Base-by-base conservation (phyloP, 2,888 invertebrate species). In the Cantharis flavilabris region DNA sequence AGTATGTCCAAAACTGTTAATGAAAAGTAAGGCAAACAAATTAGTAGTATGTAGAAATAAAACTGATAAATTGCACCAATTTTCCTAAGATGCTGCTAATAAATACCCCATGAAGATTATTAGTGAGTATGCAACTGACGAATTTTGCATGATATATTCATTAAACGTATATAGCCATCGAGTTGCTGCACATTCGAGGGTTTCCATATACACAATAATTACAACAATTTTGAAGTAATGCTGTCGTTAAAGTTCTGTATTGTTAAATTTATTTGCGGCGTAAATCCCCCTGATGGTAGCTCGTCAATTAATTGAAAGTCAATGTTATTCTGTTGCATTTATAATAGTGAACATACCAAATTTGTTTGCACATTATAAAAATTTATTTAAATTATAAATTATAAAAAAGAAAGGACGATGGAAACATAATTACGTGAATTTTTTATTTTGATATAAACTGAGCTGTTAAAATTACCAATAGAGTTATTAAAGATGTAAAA, bases 401-500 rank as follows among this genome's bases (percentile, higher is more conserved):
- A 49, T n/a, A 49, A n/a, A 49, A 49, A 49, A n/a, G n/a, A n/a
- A 49, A n/a, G 7, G 9, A n/a, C 5, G 33, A 33, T 7, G 49
- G n/a, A 49, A 49, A 49, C 49, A 49, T 49, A n/a, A 49, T 49
- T 49, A 49, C 3, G 13, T 49, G n/a, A 7, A n/a, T 7, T 49
- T 80, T 81, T 82, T 26, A 81, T 83, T 83, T 82, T 81, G 83
- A 82, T 82, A 83, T 83, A 83, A 84, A 83, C 84, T 83, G 82
- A 82, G 83, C 82, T 79, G 83, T 82, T 83, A 83, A 81, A 84
- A 83, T 84, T 84, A 83, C 83, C 84, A 83, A 84, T 85, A 80
- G 83, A 83, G 83, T 83, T 85, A 85, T 85, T 84, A 84, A 84
- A 84, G 84, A 83, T 82, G 84, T 80, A 83, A 84, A 83, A 76